Evolutionary conservation across 2,113 vertebrate genomes (phyloP).

Genomic region (Machaerirhynchus nigripectus): DNA sequence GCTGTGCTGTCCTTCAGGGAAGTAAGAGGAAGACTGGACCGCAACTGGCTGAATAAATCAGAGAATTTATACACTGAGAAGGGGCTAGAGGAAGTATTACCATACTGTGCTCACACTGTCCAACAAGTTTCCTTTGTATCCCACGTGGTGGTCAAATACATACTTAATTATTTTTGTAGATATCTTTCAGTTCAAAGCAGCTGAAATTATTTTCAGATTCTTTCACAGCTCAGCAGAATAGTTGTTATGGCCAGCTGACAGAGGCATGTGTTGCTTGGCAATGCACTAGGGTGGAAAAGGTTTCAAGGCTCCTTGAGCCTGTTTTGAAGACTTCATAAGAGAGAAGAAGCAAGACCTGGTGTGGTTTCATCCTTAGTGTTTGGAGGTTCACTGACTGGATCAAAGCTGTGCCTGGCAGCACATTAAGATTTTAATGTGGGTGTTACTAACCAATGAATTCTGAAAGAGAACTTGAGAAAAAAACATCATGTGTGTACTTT

Average conservation of each 20-base stretch:
- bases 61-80: neutral
- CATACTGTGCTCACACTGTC: neutral
- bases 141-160: neutral
- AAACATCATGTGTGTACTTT: neutral
- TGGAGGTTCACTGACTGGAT: neutral
- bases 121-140: neutral
- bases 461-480: neutral
- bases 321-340: neutral
- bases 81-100: neutral
- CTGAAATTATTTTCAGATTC: neutral
- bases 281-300: neutral
- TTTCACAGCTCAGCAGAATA: neutral
- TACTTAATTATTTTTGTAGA: neutral
- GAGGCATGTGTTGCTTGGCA: neutral
- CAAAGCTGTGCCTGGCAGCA: neutral
- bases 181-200: neutral
- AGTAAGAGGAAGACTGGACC: neutral
- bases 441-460: neutral
- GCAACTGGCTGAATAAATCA: neutral
- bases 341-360: neutral
- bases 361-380: neutral
- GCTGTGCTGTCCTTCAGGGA: neutral
- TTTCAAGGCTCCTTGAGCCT: neutral
- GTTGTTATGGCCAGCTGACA: neutral
- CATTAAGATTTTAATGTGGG: neutral